phyloP scores from a whole-genome alignment of 1,140 invertebrate genomes.

The Linepithema humile region DNA sequence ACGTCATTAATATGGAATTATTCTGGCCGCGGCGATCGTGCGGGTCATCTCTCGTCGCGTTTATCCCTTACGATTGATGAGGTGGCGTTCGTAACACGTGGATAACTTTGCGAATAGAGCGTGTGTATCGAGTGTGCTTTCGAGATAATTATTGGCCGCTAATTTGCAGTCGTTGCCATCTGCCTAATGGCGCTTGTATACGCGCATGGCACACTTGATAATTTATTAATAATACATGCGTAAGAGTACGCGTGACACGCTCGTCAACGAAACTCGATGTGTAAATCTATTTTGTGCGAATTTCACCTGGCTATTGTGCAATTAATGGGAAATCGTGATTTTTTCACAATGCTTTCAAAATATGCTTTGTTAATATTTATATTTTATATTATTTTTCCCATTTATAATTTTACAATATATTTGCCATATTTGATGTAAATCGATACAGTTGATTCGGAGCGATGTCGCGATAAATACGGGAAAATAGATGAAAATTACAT shows the following conservation, averaged over 20 bases:
- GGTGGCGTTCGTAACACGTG: conserved; percentile 49
- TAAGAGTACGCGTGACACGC: background rate
- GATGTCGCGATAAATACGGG: background rate
- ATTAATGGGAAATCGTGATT: conserved; percentile 25
- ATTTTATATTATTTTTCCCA: background rate
- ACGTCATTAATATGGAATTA: conserved; percentile 68
- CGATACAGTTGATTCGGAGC: background rate
- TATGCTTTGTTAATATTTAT: conserved; percentile 2
- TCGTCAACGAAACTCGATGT: conserved; percentile 10
- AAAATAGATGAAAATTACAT: background rate
- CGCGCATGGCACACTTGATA: conserved; percentile 22
- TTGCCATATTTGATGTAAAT: background rate
- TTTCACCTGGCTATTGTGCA: background rate
- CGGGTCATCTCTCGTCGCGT: conserved; percentile 37
- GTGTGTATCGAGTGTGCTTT: background rate
- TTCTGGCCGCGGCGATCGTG: conserved; percentile 17
- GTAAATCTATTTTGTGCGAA: background rate
- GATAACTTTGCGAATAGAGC: conserved; percentile 58
- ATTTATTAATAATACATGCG: conserved; percentile 47
- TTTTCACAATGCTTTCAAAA: background rate
- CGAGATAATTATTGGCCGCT: conserved; percentile 60
- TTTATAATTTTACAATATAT: background rate
- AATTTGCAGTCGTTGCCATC: conserved; percentile 61
- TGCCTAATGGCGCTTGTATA: conserved; percentile 35
- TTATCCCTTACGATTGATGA: conserved; percentile 66